A percentile compares a stretch with the other conserved stretches of the same genome.
These are phyloP conservation scores for Trichosurus vulpecula DNA, from an alignment of 2,797 vertebrate species.

Conservation along the genomic window DNA sequence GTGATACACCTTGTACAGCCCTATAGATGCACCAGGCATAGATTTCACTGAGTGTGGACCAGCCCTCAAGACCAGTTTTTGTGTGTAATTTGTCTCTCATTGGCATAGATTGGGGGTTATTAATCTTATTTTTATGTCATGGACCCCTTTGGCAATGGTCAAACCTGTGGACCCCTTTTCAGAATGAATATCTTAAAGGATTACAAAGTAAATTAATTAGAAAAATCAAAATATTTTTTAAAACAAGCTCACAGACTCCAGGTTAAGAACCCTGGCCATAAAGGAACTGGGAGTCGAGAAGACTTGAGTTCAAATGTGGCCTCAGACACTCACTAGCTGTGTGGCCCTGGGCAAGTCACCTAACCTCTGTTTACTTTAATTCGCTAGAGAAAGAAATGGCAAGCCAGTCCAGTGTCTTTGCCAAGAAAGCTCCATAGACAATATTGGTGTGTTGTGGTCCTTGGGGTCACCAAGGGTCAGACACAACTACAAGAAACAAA, in stretches of 20 bases:
- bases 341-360: not conserved
- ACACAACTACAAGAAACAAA: not conserved
- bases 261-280: not conserved
- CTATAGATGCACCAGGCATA: not conserved
- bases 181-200: not conserved
- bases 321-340: not conserved
- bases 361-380: not conserved
- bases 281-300: not conserved
- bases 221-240: not conserved
- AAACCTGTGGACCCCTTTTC: not conserved
- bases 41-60: not conserved
- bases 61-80: not conserved
- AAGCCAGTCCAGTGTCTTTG: not conserved
- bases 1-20: not conserved
- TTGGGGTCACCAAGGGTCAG: not conserved
- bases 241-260: not conserved
- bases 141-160: not conserved
- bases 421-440: not conserved
- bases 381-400: not conserved
- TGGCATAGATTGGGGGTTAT: not conserved
- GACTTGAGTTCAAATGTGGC: not conserved
- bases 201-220: not conserved
- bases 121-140: not conserved
- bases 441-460: not conserved
- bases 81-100: not conserved